Base-by-base conservation (phyloP, 1,140 invertebrate species). In the Intoshia linei region DNA sequence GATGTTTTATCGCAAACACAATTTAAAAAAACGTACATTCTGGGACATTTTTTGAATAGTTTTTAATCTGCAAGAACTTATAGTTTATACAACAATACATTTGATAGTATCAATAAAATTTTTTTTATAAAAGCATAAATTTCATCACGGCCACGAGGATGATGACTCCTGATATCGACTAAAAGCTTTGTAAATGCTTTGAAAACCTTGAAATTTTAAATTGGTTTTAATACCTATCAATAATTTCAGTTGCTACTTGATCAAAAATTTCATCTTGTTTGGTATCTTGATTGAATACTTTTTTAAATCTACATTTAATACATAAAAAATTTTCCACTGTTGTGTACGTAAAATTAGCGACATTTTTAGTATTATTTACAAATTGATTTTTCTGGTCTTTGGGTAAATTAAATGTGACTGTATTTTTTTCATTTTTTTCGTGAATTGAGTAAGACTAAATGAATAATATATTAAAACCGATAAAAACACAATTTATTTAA, bases 251-350 rank as follows among this genome's bases (percentile, higher is more conserved):
- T 13, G 54, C 49, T 15, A 59, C 55, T 44, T 43, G 21, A 21
- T 51, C 46, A 48, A 59, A 59, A 18, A 59, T 40, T 34, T 54
- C 52, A 47, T 57, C 54, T 42, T 59, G 56, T 34, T 49, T 42
- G 21, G 50, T 40, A 20, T 42, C 45, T 34, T 50, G 50, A 41
- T 54, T 50, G 50, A 59, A 59, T 19, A 55, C 44, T 34, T 48
- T 47, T 23, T 54, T 39, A 45, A 57, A 59, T 43, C 53, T 54
- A 41, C 23, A 47, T 41, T 23, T 24, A 43, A 42, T 42, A 36
- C 21, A 37, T 30, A 27, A 2, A 25, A 23, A 31, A 22, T 4
- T 19, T 34, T 2, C 19, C 14, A 36, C 29, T 39, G 22, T 19
- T 30, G 23, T 7, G 23, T 20, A 18, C 6, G 13, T 14, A 3